phyloP scores from a whole-genome alignment of 2,797 vertebrate species.

The Lindbergichthys nudifrons region DNA sequence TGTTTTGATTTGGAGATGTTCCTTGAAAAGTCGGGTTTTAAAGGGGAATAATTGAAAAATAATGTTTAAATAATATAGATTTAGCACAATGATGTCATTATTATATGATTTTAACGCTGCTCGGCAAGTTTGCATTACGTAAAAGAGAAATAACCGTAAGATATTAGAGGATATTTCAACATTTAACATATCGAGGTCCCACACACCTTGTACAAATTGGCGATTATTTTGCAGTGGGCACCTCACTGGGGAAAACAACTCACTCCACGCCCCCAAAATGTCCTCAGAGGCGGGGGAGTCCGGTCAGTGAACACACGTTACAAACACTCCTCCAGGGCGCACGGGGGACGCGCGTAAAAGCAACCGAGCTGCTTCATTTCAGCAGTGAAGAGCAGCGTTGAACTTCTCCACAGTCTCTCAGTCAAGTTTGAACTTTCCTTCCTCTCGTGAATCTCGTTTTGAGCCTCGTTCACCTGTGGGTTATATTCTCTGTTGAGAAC shows the following conservation, averaged over 20 bases:
- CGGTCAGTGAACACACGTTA: conserved; percentile 23
- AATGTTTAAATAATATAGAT: not conserved
- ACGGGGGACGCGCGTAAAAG: conserved; percentile 50
- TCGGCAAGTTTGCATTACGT: not conserved
- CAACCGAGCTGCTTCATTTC: not conserved
- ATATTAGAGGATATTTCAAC: not conserved
- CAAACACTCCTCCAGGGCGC: conserved; percentile 56
- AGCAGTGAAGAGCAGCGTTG: not conserved
- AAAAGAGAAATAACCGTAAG: not conserved
- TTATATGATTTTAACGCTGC: not conserved
- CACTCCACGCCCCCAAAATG: conserved; percentile 65
- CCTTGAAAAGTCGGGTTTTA: not conserved
- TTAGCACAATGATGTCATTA: not conserved
- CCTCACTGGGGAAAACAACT: conserved; percentile 28
- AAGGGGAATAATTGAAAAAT: not conserved
- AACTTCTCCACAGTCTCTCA: not conserved
- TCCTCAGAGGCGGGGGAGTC: conserved; percentile 31
- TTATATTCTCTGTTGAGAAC: not conserved
- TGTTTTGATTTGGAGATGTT: not conserved
- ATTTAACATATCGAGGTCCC: not conserved
- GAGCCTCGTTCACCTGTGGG: not conserved
- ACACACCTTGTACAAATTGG: not conserved
- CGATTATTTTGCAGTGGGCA: conserved; percentile 9
- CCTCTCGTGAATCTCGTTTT: not conserved
- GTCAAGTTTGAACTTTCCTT: not conserved